Conservation (phyloP, 2,888 invertebrate genomes). For the Cosmopolites sordidus region DNA sequence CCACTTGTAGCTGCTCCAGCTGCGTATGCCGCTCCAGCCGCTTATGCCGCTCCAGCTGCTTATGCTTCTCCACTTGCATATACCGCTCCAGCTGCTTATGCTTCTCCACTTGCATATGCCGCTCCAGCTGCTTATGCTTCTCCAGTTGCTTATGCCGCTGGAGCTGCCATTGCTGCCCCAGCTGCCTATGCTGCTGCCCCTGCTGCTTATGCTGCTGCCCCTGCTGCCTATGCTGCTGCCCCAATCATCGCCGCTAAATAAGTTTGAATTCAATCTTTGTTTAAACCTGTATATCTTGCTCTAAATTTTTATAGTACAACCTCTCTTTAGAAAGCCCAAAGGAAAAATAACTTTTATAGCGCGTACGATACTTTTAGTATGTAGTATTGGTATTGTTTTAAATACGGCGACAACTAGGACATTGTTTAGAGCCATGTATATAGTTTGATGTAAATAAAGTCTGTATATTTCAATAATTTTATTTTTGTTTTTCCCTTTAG, state of each 20-base stretch:
- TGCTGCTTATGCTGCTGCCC: constrained; percentile 10
- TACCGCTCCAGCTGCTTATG: constrained; percentile 10
- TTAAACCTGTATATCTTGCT: no score
- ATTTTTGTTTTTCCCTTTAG: no score
- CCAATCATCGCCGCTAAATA: constrained; percentile 22
- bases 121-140: constrained; percentile 12
- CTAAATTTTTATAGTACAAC: no score
- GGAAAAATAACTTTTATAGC: no score
- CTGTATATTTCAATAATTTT: no score
- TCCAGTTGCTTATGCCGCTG: constrained; percentile 14
- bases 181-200: constrained; percentile 11
- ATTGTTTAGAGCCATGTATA: constrained; percentile 4
- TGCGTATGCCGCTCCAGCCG: constrained; percentile 13
- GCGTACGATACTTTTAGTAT: no score
- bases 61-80: constrained; percentile 4
- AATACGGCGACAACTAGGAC: background rate
- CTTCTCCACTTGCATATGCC: background rate
- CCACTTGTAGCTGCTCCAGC: constrained; percentile 15
- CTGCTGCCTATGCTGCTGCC: constrained; percentile 14
- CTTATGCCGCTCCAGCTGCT: constrained; percentile 8
- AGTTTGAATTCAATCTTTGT: background rate
- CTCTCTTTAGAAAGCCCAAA: no score
- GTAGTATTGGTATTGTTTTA: no score
- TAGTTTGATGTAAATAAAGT: constrained; percentile 13
- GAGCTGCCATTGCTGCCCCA: constrained; percentile 10